Percentiles rank a stretch among this genome's conserved stretches.
Conservation (phyloP, 2,113 vertebrate species). For the Phycodurus eques region DNA sequence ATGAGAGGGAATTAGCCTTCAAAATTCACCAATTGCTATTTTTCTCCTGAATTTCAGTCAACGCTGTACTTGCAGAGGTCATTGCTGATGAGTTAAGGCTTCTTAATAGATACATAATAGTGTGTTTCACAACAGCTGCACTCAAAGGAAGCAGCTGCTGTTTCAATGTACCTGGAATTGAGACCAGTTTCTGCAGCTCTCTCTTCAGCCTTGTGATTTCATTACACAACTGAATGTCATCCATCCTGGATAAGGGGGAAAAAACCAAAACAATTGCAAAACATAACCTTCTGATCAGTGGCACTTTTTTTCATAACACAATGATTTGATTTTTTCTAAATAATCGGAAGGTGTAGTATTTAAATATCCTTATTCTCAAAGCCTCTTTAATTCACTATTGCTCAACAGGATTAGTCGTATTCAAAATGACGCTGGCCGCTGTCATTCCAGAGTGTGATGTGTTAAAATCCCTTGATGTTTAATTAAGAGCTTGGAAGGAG, state of each 20-base stretch:
- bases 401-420: no score
- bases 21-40: background rate
- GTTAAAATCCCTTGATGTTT: background rate
- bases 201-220: slow-evolving; percentile 85
- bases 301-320: no score
- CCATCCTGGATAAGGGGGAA: slow-evolving; percentile 76
- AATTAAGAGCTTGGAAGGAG: background rate
- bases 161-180: slow-evolving; percentile 71
- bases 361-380: background rate
- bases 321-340: background rate
- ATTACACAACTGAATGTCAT: slow-evolving; percentile 87
- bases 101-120: background rate
- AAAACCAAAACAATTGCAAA: background rate
- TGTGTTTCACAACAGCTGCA: background rate
- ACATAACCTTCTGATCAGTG: background rate
- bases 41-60: background rate
- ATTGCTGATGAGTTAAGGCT: background rate
- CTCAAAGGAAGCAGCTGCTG: background rate
- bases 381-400: background rate
- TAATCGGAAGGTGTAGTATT: background rate
- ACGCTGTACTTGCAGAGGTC: background rate
- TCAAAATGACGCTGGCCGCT: no score
- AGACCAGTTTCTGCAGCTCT: slow-evolving; percentile 81
- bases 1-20: background rate
- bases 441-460: background rate